Evolutionary conservation across 2,113 vertebrate species (phyloP), one percentile per base, ranked within the genome.

Genomic region (Crotalus helleri): DNA sequence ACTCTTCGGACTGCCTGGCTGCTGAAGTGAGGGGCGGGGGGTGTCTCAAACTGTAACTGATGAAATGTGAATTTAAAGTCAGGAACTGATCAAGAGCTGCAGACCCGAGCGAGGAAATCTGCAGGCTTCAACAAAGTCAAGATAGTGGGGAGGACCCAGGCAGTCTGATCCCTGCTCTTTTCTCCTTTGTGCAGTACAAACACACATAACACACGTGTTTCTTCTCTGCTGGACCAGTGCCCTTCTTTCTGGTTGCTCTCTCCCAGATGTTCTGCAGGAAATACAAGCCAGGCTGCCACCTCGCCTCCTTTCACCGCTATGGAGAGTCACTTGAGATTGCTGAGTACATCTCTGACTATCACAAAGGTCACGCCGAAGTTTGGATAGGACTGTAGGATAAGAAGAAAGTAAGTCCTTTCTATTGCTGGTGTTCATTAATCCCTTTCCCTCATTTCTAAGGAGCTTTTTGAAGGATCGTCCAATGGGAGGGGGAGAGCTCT

Each of bases 281-380:
- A 15, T n/a, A 15, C 0, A 69, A 69, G 29, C 26, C 61, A n/a
- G 29, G 29, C 0, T 69, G 64, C 12, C 64, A 69, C 12, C 64
- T 69, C 12, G 29, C 29, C 0, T 69, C 64, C 26, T 0, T 69
- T 0, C 64, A 69, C 0, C 11, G 1, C 26, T 1, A 4, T 1
- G 9, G 0, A 26, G 59, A 61, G 0, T 10, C 59, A 61, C 1
- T 0, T 61, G 59, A 3, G 8, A 26, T 61, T 9, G 24, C 59
- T 1, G 24, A 26, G 0, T 61, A 61, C 24, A 11, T 61, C 24
- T 1, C 61, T 1, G 61, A 64, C 59, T 64, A 64, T 12, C 26
- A 12, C 26, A n/a, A 1, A 29, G 0, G 4, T 29, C 0, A 4
- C 0, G 11, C 1, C 10, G 0, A 29, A 0, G 12, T n/a, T 11